phyloP scores from a whole-genome alignment of 2,888 invertebrate genomes.

The Dasypogon diadema region DNA sequence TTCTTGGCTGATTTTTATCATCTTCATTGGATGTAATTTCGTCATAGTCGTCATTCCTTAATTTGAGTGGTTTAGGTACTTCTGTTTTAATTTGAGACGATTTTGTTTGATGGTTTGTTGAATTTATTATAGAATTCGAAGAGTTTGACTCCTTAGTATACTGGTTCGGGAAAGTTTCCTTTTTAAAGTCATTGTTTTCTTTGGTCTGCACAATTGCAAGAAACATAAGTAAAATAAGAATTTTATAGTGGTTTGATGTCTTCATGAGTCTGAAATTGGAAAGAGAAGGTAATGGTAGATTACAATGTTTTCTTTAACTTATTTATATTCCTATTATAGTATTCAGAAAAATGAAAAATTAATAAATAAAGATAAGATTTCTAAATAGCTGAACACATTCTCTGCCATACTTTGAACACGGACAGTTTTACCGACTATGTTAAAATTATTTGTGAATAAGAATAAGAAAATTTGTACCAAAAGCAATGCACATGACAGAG shows the following conservation, averaged over 20 bases:
- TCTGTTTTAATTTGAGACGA: neutral
- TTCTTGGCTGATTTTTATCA: slow-evolving; percentile 40
- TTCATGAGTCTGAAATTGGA: slow-evolving; percentile 51
- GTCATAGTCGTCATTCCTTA: slow-evolving; percentile 34
- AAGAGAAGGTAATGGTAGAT: too few relatives aligned
- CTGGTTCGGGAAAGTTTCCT: slow-evolving; percentile 2
- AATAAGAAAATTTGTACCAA: too few relatives aligned
- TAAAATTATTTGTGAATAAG: too few relatives aligned
- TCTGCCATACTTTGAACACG: too few relatives aligned
- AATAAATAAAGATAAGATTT: too few relatives aligned
- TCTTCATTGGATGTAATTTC: slow-evolving; percentile 19
- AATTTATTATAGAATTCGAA: slow-evolving; percentile 3
- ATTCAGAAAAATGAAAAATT: too few relatives aligned
- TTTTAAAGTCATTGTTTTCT: slow-evolving; percentile 30
- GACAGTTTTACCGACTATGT: too few relatives aligned
- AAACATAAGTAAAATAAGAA: slow-evolving; percentile 24
- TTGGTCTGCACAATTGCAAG: slow-evolving; percentile 38
- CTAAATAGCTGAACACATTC: too few relatives aligned
- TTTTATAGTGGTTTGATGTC: slow-evolving; percentile 3
- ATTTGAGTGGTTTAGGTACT: slow-evolving; percentile 52
- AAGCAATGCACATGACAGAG: too few relatives aligned
- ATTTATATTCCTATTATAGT: too few relatives aligned
- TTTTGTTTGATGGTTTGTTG: neutral
- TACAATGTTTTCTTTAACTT: too few relatives aligned
- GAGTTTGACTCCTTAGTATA: neutral